These are phyloP conservation scores for Plagodis pulveraria DNA, from an alignment of 2,888 invertebrate genomes.

Conservation along the genomic window DNA sequence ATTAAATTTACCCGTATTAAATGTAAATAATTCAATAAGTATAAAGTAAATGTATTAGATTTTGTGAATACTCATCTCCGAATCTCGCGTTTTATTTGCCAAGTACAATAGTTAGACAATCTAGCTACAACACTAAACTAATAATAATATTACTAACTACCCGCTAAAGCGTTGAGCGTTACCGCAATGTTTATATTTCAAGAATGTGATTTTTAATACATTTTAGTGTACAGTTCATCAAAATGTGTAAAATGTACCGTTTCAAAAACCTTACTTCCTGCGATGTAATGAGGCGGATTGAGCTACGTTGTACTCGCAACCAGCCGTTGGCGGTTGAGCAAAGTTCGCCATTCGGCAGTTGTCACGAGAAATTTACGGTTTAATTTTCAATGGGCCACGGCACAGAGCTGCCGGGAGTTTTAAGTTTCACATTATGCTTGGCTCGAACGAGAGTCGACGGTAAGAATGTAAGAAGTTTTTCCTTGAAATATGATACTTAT, in stretches of 20 bases:
- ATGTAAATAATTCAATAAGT: no score
- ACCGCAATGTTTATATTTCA: no score
- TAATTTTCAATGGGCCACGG: conserved; percentile 79
- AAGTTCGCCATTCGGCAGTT: conserved; percentile 80
- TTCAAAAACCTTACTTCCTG: conserved; percentile 39
- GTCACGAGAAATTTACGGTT: conserved; percentile 82
- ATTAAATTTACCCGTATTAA: no score
- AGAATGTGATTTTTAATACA: no score
- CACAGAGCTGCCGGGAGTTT: conserved; percentile 71
- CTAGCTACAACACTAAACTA: no score
- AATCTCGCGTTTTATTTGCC: no score
- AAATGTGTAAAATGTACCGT: conserved; percentile 5
- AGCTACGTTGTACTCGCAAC: conserved; percentile 56
- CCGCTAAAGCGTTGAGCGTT: no score
- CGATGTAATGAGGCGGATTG: conserved; percentile 66
- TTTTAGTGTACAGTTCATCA: no score
- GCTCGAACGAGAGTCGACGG: conserved; percentile 48
- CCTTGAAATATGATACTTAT: conserved; percentile 3
- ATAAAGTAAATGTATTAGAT: no score
- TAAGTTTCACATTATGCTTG: conserved; percentile 66
- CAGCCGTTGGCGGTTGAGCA: conserved; percentile 76
- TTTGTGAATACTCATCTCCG: no score
- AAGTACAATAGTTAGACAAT: no score
- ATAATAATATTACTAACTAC: no score
- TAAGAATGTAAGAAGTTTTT: conserved; percentile 16